Evolutionary conservation across 2,113 vertebrate genomes (phyloP).

Genomic region (Bos javanicus): DNA sequence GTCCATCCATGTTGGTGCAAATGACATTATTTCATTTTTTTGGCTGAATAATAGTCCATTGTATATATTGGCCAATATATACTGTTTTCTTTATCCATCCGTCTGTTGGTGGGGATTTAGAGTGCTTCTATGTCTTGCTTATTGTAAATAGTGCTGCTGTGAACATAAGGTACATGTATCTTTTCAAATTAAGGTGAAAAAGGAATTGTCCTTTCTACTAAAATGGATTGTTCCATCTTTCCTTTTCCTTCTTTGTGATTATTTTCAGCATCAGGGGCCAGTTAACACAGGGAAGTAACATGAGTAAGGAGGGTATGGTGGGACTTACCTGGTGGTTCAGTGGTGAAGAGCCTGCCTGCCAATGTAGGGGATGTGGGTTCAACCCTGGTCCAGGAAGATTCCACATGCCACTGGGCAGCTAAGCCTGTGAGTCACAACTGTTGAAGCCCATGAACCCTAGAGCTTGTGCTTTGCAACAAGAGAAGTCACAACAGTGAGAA

Average conservation of each 20-base stretch:
- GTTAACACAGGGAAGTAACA: not conserved
- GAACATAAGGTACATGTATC: not conserved
- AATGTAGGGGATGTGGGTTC: not conserved
- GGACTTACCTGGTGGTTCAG: not conserved
- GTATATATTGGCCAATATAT: not conserved
- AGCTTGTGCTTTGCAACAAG: not conserved
- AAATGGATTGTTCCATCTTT: not conserved
- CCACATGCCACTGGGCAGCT: not conserved
- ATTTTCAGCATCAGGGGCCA: not conserved
- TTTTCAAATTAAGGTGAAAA: not conserved
- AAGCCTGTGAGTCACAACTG: not conserved
- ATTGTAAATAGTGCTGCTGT: not conserved
- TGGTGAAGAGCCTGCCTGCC: not conserved
- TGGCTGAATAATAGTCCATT: not conserved
- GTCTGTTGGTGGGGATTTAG: not conserved
- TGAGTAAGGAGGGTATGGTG: not conserved
- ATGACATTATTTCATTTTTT: not conserved
- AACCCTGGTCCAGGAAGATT: not conserved
- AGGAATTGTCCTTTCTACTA: not conserved
- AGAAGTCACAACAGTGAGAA: not conserved
- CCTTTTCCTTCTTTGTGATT: not conserved
- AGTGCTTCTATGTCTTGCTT: not conserved
- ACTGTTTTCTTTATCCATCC: not conserved
- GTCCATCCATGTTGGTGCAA: not conserved
- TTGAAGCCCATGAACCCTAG: not conserved